Conservation (phyloP, 2,797 vertebrate species). For the Coracias cyanogaster region DNA sequence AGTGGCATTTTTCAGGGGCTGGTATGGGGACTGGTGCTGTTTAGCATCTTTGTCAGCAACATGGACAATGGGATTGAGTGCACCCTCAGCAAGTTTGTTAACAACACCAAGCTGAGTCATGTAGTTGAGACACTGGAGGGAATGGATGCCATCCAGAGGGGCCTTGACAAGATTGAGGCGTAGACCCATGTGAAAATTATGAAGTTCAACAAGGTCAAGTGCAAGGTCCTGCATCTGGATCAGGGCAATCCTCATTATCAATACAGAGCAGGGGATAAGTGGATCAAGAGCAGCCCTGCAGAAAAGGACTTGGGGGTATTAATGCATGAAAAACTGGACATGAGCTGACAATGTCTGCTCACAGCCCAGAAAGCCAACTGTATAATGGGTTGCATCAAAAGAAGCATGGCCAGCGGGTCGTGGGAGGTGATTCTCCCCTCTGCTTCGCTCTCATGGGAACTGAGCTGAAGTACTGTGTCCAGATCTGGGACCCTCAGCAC, state of each 20-base stretch:
- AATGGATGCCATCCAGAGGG: not conserved
- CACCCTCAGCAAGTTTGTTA: too few species aligned
- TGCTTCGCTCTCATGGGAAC: not conserved
- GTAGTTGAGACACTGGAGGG: too few species aligned
- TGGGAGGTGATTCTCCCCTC: not conserved
- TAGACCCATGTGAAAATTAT: not conserved
- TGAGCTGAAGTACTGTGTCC: rapidly evolving
- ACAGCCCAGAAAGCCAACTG: rapidly evolving
- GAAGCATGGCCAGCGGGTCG: not conserved
- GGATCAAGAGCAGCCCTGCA: not conserved
- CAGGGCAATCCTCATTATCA: rapidly evolving
- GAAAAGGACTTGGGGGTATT: not conserved
- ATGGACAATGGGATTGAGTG: too few species aligned
- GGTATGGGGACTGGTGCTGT: too few species aligned
- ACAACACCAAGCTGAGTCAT: too few species aligned
- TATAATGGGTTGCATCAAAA: not conserved
- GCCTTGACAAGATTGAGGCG: not conserved
- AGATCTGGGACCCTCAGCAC: not conserved
- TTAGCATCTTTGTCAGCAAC: too few species aligned
- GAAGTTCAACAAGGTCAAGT: not conserved
- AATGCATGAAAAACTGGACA: not conserved
- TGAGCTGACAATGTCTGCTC: rapidly evolving
- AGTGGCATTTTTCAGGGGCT: too few species aligned
- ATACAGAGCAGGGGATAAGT: too few species aligned
- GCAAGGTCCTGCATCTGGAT: not conserved